Base-by-base conservation (phyloP, 2,888 invertebrate species). In the Lepidocyrtinus sp. region DNA sequence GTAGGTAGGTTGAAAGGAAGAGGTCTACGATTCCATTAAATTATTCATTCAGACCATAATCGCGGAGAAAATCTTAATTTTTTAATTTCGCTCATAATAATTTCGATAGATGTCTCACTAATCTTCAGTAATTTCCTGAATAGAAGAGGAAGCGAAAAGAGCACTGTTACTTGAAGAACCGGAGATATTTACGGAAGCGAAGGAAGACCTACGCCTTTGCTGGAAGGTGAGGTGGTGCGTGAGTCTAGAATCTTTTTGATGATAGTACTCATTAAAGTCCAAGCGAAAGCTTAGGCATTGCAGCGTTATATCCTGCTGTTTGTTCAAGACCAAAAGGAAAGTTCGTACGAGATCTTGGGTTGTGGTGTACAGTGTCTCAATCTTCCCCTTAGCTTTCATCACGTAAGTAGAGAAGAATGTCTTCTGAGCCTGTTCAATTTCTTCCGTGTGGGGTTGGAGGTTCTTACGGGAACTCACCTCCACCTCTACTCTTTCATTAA, bases 201-300 rank as follows among this genome's bases (percentile, higher is more conserved):
- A 83, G 12, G 84, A 75, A 36, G 86, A 86, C 19, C 87, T 81
- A 15, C 89, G 87, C 63, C 89, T 87, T 80, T 88, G 88, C 46
- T 88, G 88, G 85, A 88, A 91, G 2, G 90, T 91, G 24, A 91
- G 87, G 19, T 90, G 90, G 5, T 89, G 93, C 80, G 93, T 93
- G 73, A 96, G 91, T 86, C 94, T 92, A 83, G 93, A 92, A 88
- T 95, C 94, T 80, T 93, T 92, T 82, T 94, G 93, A 88, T 96
- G 95, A 90, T 98, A 98, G 89, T 95, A 95, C 88, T 96, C 96
- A 89, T 97, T 98, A 89, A 98, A 98, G 90, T 98, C 97, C 75
- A 98, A 91, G 1, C 98, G 92, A 88, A 96, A 96, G 83, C 97
- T 96, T 78, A 98, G 92, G 86, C 96, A 92, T 87, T 97, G 95